These are phyloP conservation scores for Intellagama lesueurii DNA, from an alignment of 2,797 vertebrate species.

Conservation along the genomic window DNA sequence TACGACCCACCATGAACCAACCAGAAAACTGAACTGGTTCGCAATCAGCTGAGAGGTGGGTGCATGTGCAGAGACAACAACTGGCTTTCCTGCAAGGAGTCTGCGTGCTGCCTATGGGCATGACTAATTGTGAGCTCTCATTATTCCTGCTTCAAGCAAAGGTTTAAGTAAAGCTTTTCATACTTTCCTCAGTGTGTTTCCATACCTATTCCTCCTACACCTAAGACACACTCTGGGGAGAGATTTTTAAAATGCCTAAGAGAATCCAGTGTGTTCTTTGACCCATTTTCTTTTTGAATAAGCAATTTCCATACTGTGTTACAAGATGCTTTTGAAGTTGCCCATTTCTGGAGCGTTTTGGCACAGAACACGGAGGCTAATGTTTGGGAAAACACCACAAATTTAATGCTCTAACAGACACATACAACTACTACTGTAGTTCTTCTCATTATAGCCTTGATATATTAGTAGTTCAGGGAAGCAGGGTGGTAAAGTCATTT, in stretches of 20 bases:
- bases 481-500: not conserved
- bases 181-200: not conserved
- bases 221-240: not conserved
- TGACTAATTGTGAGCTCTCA: not conserved
- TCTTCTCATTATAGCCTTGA: not conserved
- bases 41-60: too few species aligned
- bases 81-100: too few species aligned
- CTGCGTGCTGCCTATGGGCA: too few species aligned
- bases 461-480: not conserved
- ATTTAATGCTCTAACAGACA: not conserved
- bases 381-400: not conserved
- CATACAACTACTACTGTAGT: not conserved
- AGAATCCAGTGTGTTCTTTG: not conserved
- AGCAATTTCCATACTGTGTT: not conserved
- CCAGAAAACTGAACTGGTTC: too few species aligned
- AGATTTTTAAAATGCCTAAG: not conserved
- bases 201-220: not conserved
- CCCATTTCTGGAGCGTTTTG: not conserved
- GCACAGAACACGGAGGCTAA: not conserved
- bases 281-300: not conserved
- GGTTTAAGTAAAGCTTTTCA: not conserved
- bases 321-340: not conserved
- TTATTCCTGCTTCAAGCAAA: not conserved
- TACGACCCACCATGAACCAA: too few species aligned
- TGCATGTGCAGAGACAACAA: too few species aligned